These are phyloP conservation scores for Allacma fusca DNA, from an alignment of 2,888 invertebrate genomes.

Conservation along the genomic window DNA sequence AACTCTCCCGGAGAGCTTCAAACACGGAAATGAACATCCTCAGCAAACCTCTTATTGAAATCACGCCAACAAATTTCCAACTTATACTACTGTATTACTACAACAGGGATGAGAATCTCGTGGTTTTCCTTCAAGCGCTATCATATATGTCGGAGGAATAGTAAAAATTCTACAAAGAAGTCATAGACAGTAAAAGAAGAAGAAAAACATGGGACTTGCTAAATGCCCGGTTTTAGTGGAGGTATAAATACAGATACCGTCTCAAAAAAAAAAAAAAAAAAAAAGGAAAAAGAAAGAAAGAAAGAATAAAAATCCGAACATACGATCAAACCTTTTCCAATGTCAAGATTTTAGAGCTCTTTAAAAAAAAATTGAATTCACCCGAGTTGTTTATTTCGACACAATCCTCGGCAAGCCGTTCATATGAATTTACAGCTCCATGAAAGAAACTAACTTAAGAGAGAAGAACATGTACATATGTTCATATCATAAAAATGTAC, in stretches of 20 bases:
- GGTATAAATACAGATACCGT: too few relatives aligned
- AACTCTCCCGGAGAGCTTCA: background rate
- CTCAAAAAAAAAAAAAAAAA: too few relatives aligned
- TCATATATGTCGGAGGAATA: background rate
- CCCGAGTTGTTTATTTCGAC: constrained; percentile 14
- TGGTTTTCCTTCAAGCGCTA: constrained; percentile 4
- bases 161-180: too few relatives aligned
- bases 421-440: background rate
- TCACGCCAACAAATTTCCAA: constrained; percentile 26
- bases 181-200: too few relatives aligned
- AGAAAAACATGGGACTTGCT: too few relatives aligned
- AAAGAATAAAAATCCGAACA: background rate
- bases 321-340: constrained; percentile 30
- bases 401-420: too few relatives aligned
- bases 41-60: constrained; percentile 21
- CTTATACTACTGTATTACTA: background rate
- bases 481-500: too few relatives aligned
- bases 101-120: background rate
- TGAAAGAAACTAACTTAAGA: background rate
- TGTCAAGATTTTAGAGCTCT: constrained; percentile 33
- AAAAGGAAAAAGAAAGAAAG: too few relatives aligned
- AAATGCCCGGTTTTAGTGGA: too few relatives aligned
- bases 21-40: constrained; percentile 39
- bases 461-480: background rate
- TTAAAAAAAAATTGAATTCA: constrained; percentile 4